Conservation (phyloP, 1,140 invertebrate genomes). For the Pseudomyrmex pallidus region DNA sequence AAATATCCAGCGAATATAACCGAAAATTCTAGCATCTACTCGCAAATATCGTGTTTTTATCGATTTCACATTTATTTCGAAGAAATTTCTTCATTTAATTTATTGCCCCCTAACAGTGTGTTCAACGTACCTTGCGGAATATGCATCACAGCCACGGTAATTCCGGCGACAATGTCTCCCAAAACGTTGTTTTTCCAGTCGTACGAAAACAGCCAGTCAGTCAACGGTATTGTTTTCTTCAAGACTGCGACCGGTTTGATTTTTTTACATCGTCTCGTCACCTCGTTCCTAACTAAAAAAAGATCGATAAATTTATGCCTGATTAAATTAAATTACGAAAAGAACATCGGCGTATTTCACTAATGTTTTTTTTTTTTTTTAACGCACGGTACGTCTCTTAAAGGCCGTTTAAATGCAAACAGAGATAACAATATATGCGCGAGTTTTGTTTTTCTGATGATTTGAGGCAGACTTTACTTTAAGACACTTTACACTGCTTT, state of each 20-base stretch:
- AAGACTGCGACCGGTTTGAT: slow-evolving; percentile 75
- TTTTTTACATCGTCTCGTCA: slow-evolving; percentile 73
- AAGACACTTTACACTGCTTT: neutral
- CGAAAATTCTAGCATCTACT: neutral
- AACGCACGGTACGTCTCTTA: neutral
- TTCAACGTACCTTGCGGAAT: slow-evolving; percentile 90
- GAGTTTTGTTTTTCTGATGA: neutral
- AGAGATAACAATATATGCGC: neutral
- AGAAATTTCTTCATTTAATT: no score
- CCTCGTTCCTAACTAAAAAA: slow-evolving; percentile 46
- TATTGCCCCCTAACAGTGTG: neutral
- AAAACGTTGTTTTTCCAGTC: slow-evolving; percentile 85
- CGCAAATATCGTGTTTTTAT: neutral
- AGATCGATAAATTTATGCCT: neutral
- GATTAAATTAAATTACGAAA: slow-evolving; percentile 14
- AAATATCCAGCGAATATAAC: neutral
- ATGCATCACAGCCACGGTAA: slow-evolving; percentile 92
- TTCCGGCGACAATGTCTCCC: slow-evolving; percentile 87
- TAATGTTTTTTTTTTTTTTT: neutral
- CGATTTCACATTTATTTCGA: neutral
- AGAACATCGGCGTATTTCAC: neutral
- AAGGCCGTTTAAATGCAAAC: neutral
- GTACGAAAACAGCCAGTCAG: slow-evolving; percentile 86
- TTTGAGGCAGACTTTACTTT: neutral
- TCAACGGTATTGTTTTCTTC: slow-evolving; percentile 83